A percentile compares a stretch with the other conserved stretches of the same genome.
Evolutionary conservation across 2,797 vertebrate genomes (phyloP).

Genomic region (Helicolenus hilgendorfi): DNA sequence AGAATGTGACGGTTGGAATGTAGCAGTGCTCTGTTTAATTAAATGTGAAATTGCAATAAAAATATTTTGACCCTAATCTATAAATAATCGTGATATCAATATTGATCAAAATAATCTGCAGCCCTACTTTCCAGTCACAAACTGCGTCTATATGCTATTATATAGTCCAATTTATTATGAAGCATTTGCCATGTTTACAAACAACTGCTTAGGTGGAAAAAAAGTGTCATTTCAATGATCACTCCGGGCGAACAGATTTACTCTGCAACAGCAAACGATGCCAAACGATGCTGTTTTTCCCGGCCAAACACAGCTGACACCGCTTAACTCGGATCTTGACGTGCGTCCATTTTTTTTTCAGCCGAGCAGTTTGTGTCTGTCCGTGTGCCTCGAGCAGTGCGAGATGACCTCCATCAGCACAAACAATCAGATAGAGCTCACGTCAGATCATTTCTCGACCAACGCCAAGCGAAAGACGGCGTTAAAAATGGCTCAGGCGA

Average conservation of each 20-base stretch:
- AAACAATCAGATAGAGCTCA: slow-evolving; percentile 43
- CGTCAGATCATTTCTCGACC: slow-evolving; percentile 55
- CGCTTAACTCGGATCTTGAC: slow-evolving; percentile 12
- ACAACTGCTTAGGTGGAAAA: slow-evolving; percentile 1
- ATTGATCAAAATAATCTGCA: too few relatives aligned
- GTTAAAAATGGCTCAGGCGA: slow-evolving; percentile 29
- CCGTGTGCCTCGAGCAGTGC: not conserved
- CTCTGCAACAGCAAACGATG: not conserved
- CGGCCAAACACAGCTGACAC: slow-evolving; percentile 21
- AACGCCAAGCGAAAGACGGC: not conserved
- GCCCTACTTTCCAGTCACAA: slow-evolving; percentile 6
- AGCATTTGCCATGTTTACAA: slow-evolving; percentile 29
- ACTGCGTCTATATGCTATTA: not conserved
- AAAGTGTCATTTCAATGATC: slow-evolving; percentile 51
- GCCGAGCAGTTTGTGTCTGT: not conserved
- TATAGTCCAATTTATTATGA: slow-evolving; percentile 28
- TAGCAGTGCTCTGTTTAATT: too few relatives aligned
- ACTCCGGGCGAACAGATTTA: slow-evolving; percentile 21
- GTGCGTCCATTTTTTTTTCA: slow-evolving; percentile 24
- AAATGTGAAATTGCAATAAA: too few relatives aligned
- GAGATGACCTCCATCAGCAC: slow-evolving; percentile 48
- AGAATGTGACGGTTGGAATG: too few relatives aligned
- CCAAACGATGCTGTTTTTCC: slow-evolving; percentile 15
- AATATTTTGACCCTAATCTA: too few relatives aligned
- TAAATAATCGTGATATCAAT: too few relatives aligned